These are phyloP conservation scores for Sesamia nonagrioides DNA, from an alignment of 1,140 invertebrate genomes.

Conservation along the genomic window DNA sequence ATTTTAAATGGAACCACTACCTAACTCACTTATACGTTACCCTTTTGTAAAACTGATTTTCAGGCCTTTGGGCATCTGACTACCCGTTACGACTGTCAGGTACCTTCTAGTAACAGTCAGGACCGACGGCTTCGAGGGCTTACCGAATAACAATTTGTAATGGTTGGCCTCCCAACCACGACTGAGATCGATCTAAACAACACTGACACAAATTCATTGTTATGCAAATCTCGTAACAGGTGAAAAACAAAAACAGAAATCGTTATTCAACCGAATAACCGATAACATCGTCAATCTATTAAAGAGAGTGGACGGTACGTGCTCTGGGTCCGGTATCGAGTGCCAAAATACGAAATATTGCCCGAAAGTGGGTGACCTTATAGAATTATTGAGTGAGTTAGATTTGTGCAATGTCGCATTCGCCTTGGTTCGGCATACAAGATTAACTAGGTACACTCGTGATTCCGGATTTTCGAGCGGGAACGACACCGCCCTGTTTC, in stretches of 20 bases:
- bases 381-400: constrained; percentile 24
- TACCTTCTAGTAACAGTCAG: too few species aligned
- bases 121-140: too few species aligned
- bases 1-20: too few species aligned
- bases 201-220: not conserved
- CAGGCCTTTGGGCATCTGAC: too few species aligned
- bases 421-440: constrained; percentile 24
- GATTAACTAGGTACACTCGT: constrained; percentile 32
- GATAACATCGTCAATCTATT: constrained; percentile 20
- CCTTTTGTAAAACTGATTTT: too few species aligned
- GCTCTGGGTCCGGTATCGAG: constrained; percentile 2
- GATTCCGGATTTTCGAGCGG: not conserved
- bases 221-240: not conserved
- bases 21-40: too few species aligned
- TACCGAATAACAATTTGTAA: too few species aligned
- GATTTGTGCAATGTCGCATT: constrained; percentile 42
- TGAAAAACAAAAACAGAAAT: constrained; percentile 18
- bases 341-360: constrained; percentile 46
- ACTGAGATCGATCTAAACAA: not conserved
- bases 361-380: constrained; percentile 65
- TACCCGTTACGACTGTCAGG: too few species aligned
- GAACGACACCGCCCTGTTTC: too few species aligned
- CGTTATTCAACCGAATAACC: constrained; percentile 21
- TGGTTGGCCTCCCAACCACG: too few species aligned
- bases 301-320: constrained; percentile 21